These are phyloP conservation scores for Carcinoscorpius rotundicauda DNA, from an alignment of 1,140 invertebrate genomes.

Conservation along the genomic window DNA sequence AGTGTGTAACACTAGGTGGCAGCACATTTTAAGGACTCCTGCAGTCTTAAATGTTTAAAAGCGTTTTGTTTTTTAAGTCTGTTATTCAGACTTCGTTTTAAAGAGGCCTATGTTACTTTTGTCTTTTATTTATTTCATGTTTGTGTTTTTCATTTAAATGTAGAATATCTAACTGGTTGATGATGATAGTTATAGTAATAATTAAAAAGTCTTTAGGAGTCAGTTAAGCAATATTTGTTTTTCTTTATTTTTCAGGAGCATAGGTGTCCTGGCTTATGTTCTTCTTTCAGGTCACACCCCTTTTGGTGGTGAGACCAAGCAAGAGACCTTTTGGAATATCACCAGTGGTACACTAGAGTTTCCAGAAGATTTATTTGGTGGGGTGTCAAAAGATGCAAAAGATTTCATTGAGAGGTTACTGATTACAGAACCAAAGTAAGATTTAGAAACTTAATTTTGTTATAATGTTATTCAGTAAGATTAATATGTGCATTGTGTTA, in stretches of 20 bases:
- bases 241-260: constrained; percentile 46
- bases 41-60: too few relatives aligned
- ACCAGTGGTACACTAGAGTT: constrained; percentile 80
- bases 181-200: too few relatives aligned
- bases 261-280: constrained; percentile 86
- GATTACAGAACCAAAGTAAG: constrained; percentile 67
- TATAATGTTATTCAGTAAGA: neutral
- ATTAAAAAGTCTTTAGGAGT: too few relatives aligned
- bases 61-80: too few relatives aligned
- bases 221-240: too few relatives aligned
- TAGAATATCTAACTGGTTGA: too few relatives aligned
- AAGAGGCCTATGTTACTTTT: too few relatives aligned
- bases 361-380: constrained; percentile 73
- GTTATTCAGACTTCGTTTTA: too few relatives aligned
- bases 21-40: too few relatives aligned
- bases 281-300: constrained; percentile 78
- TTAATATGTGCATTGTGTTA: neutral
- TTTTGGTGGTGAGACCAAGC: constrained; percentile 85
- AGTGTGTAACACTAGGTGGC: too few relatives aligned
- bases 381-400: constrained; percentile 64
- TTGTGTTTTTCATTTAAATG: too few relatives aligned
- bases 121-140: too few relatives aligned
- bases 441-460: neutral
- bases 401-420: constrained; percentile 77
- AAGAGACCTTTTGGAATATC: constrained; percentile 88